Evolutionary conservation across 2,888 invertebrate species (phyloP), one percentile per base, ranked within the genome.

Genomic region (Marronus borbonicus): DNA sequence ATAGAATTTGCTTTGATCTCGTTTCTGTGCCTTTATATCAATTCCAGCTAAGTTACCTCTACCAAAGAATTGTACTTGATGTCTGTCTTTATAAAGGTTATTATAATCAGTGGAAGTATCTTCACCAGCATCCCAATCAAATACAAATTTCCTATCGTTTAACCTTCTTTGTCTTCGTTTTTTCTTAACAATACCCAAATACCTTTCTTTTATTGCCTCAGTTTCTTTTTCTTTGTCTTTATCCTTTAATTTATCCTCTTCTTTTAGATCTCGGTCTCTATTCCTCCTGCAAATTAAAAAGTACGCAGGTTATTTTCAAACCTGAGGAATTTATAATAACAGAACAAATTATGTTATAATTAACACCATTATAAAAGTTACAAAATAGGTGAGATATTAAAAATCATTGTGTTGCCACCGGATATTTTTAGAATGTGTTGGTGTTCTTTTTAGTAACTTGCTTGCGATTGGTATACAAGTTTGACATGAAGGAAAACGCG

Each of bases 91-190:
- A 86, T 99, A 99, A 28, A 99, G 90, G 79, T 94, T 93, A 88
- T 99, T 99, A 86, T 99, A 99, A 90, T 99, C 99, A 80, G 95
- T 94, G 2, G 98, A 97, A 0, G 99, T 99, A 86, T 99, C 99
- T 89, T 99, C 99, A 0, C 96, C 95, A 0, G 98, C 98, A 90
- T 99, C 99, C 99, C 99, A 99, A 89, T 99, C 99, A 89, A 99
- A 99, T 0, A 99, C 99, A 90, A 99, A 99, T 89, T 99, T 99
- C 17, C 99, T 91, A 87, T 99, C 99, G 89, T 99, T 99, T 60
- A 99, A 90, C 80, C 99, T 91, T 20, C 99, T 91, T 0, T 98
- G 97, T 78, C 98, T 91, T 14, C 98, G 92, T 86, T 97, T 97
- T 86, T 98, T 97, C 87, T 98, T 98, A 0, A 97, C 91, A 65